phyloP scores from a whole-genome alignment of 2,113 vertebrate species.

The Hassar affinis region DNA sequence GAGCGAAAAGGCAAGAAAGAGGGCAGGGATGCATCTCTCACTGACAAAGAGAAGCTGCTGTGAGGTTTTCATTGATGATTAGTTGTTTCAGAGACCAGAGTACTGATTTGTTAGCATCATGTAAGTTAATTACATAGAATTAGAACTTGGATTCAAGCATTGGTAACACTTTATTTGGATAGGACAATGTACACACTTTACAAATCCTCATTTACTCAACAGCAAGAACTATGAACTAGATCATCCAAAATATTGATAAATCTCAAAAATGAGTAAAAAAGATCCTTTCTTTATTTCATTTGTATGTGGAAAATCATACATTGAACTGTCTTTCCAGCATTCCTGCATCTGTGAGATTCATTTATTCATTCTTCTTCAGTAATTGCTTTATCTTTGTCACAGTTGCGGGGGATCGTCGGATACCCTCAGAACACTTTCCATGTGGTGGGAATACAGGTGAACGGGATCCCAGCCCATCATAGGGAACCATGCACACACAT shows the following conservation, averaged over 20 bases:
- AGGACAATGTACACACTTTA: not conserved
- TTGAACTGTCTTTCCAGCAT: not conserved
- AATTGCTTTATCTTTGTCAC: not conserved
- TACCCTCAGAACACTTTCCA: not conserved
- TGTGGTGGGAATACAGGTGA: not conserved
- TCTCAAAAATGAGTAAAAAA: not conserved
- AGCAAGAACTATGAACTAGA: not conserved
- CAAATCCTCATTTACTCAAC: not conserved
- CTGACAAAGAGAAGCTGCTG: constrained; percentile 50
- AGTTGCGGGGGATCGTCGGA: not conserved
- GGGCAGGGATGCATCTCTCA: constrained; percentile 43
- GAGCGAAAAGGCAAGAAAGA: constrained; percentile 35
- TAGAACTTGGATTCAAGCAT: not conserved
- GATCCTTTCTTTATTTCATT: not conserved
- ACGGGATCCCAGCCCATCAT: not conserved
- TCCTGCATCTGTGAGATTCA: not conserved
- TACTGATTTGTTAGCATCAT: constrained; percentile 75
- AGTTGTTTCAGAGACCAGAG: constrained; percentile 70
- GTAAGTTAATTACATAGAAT: constrained; percentile 41
- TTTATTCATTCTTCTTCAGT: not conserved
- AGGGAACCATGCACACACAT: not conserved
- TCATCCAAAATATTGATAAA: not conserved
- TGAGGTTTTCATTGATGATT: constrained; percentile 65
- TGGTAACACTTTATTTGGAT: not conserved
- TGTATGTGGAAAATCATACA: not conserved